phyloP scores from a whole-genome alignment of 1,140 invertebrate genomes.

The Drosophila leontia region DNA sequence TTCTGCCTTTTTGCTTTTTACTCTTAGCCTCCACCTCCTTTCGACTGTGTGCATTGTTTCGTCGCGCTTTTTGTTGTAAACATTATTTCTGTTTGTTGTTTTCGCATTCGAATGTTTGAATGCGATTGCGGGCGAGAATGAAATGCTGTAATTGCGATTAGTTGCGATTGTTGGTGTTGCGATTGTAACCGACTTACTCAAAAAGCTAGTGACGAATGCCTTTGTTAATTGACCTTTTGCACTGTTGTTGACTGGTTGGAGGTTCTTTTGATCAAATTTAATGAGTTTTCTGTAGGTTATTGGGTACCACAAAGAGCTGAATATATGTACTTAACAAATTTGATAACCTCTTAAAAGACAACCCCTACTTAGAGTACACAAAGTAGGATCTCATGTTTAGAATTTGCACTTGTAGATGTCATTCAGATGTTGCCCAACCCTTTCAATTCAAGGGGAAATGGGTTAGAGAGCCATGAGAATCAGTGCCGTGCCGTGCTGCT shows the following conservation, averaged over 20 bases:
- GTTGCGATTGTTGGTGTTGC: constrained; percentile 27
- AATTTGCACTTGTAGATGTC: constrained; percentile 1
- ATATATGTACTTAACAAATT: no score
- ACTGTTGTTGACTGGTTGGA: not conserved
- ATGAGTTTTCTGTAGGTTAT: constrained; percentile 1
- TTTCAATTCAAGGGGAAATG: constrained; percentile 7
- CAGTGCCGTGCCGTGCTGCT: constrained; percentile 3
- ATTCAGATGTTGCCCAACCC: not conserved
- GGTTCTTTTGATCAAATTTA: constrained; percentile 3
- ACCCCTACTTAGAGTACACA: not conserved
- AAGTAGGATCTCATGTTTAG: not conserved
- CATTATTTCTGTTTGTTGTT: constrained; percentile 60
- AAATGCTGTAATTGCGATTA: constrained; percentile 40
- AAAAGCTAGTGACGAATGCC: constrained; percentile 20
- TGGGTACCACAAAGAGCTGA: not conserved
- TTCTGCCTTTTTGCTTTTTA: constrained; percentile 64
- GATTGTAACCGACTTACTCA: constrained; percentile 23
- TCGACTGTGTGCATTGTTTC: constrained; percentile 75
- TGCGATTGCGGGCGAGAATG: constrained; percentile 41
- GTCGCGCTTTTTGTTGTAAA: constrained; percentile 60
- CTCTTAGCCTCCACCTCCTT: constrained; percentile 83
- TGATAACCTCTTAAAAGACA: not conserved
- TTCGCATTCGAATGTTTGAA: constrained; percentile 55
- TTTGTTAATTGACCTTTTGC: constrained; percentile 23
- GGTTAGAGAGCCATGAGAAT: constrained; percentile 27